These are phyloP conservation scores for Leptodactylus fuscus DNA, from an alignment of 2,113 vertebrate species.

Conservation along the genomic window DNA sequence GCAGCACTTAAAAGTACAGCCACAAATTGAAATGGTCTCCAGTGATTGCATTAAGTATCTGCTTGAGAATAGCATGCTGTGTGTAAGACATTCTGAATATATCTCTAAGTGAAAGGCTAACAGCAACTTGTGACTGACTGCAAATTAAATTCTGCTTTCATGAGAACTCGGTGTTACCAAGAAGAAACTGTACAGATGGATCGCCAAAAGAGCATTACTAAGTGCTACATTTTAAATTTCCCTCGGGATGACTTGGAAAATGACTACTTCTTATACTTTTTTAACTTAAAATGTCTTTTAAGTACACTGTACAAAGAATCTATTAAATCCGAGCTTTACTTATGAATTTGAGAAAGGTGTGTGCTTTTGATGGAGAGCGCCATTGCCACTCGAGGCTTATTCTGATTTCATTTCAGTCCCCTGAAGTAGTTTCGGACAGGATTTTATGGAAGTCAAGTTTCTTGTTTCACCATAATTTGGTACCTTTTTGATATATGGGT, in stretches of 20 bases:
- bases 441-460: slow-evolving; percentile 5
- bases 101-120: slow-evolving; percentile 47
- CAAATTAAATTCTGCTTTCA: slow-evolving; percentile 54
- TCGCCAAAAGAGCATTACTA: slow-evolving; percentile 55
- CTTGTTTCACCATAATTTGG: neutral
- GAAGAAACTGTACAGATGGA: slow-evolving; percentile 56
- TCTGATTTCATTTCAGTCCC: neutral
- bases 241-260: slow-evolving; percentile 35
- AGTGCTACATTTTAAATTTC: slow-evolving; percentile 59
- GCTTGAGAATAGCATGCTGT: slow-evolving; percentile 48
- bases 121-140: slow-evolving; percentile 41
- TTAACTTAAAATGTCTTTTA: slow-evolving; percentile 49
- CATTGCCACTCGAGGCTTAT: neutral
- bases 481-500: neutral
- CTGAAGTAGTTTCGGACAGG: neutral
- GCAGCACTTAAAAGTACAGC: slow-evolving; percentile 48
- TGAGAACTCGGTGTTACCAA: slow-evolving; percentile 48
- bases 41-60: slow-evolving; percentile 55
- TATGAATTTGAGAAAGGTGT: neutral
- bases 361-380: neutral
- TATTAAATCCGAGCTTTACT: slow-evolving; percentile 34
- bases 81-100: slow-evolving; percentile 51
- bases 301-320: slow-evolving; percentile 47
- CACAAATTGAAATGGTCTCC: slow-evolving; percentile 55
- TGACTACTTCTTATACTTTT: slow-evolving; percentile 50